Base-by-base conservation (phyloP, 1,140 invertebrate species). In the Samia ricini region DNA sequence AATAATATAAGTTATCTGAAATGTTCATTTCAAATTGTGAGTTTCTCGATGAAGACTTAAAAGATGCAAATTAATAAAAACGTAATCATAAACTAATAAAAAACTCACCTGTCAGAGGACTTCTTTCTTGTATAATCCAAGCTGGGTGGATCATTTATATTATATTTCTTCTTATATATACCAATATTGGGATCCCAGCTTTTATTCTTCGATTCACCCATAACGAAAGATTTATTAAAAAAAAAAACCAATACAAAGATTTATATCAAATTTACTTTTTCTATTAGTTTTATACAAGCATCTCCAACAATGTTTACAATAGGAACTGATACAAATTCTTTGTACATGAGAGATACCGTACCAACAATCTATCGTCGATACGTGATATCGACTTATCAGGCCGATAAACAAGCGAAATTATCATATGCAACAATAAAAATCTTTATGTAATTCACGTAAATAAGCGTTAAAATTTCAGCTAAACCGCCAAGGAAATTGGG, bases 121-220 rank as follows among this genome's bases (percentile, higher is more conserved):
- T 56, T 26, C 2, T 50, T 49, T 56, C 49, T 55, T 15, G 33
- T 21, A 21, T 42, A 51, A n/a, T 66, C 56, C 24, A 18, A 52
- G 36, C 57, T 63, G 0, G 58, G 42, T 1, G 59, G 49, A 55
- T 63, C 66, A 2, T 18, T 63, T 20, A 63, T 33, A 15, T 63
- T 52, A 33, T 60, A 50, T 19, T 50, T 23, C n/a, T 51, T 61
- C 24, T 63, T 58, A 23, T 50, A 42, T 8, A 21, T 50, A n/a
- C 52, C 60, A 0, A 57, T 42, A 7, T 60, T 56, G 18, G 51
- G 54, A 24, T 63, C 26, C 60, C 56, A 67, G 6, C 36, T 60
- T 18, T 63, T 63, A 24, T 33, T 58, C 26, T 68, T 58, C 4
- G 58, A 20, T 51, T 63, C 66, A 61, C 63, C 63, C 59, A 21